These are phyloP conservation scores for Lophius americanus DNA, from an alignment of 2,797 vertebrate species.

Conservation along the genomic window DNA sequence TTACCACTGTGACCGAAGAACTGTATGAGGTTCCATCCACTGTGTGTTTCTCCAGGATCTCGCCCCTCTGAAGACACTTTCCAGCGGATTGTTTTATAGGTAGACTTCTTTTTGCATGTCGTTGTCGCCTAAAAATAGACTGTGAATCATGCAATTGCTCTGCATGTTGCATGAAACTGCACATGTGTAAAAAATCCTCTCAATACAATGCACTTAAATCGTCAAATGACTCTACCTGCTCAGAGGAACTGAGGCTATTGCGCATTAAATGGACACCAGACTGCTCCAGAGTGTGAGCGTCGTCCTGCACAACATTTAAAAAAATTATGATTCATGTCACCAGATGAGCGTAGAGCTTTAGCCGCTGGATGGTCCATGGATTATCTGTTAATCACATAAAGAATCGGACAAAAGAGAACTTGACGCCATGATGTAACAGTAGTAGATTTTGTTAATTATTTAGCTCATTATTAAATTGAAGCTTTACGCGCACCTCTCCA, in stretches of 20 bases:
- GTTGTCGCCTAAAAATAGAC: conserved; percentile 31
- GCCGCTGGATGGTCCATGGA: conserved; percentile 6
- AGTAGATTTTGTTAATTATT: conserved; percentile 63
- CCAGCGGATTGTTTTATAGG: conserved; percentile 55
- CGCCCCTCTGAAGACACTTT: conserved; percentile 31
- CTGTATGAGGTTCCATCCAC: conserved; percentile 46
- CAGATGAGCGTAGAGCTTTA: conserved; percentile 31
- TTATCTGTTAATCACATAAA: conserved; percentile 18
- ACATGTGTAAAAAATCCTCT: conserved; percentile 13
- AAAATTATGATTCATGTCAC: conserved; percentile 27
- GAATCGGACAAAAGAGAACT: conserved; percentile 28
- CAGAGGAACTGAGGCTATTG: conserved; percentile 17
- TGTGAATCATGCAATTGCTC: conserved; percentile 25
- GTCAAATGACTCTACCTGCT: neutral
- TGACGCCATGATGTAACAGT: conserved; percentile 57
- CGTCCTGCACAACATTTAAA: conserved; percentile 16
- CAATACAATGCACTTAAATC: conserved; percentile 3
- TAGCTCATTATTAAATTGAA: conserved; percentile 34
- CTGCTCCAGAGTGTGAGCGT: conserved; percentile 12
- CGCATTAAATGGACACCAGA: conserved; percentile 34
- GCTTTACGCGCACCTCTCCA: conserved; percentile 33
- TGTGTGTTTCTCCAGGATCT: conserved; percentile 23
- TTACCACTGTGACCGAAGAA: conserved; percentile 62
- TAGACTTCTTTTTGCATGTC: conserved; percentile 64
- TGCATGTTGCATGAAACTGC: conserved; percentile 46